Conservation (phyloP, 2,888 invertebrate genomes). For the Polyommatus icarus region DNA sequence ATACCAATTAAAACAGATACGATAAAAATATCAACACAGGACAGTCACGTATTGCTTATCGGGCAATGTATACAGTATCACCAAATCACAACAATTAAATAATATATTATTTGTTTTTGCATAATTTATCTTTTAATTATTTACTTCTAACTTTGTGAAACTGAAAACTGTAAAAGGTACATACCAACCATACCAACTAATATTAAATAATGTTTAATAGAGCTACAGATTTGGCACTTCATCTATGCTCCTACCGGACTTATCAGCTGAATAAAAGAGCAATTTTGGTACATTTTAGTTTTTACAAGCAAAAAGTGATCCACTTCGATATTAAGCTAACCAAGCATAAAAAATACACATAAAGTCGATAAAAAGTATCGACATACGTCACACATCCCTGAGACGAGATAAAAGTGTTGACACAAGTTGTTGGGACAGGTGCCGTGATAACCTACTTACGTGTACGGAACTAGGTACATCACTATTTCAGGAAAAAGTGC, state of each 20-base stretch:
- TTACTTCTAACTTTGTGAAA: not conserved
- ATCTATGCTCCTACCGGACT: no score
- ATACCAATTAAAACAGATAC: not conserved
- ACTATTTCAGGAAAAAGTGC: not conserved
- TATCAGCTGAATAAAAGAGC: no score
- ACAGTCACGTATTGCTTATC: not conserved
- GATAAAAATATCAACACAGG: not conserved
- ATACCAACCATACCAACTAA: no score
- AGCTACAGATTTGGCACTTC: no score
- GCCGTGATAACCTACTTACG: conserved; percentile 28
- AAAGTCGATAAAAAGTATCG: conserved; percentile 17
- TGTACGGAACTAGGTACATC: not conserved
- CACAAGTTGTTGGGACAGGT: conserved; percentile 28
- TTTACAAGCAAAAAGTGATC: no score
- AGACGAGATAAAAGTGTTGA: conserved; percentile 4
- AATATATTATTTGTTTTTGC: not conserved
- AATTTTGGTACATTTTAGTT: no score
- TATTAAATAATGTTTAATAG: no score
- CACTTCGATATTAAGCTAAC: no score
- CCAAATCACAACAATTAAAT: not conserved
- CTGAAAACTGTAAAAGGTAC: not conserved
- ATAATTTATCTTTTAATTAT: not conserved
- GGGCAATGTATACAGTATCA: not conserved
- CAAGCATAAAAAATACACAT: no score
- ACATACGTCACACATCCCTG: conserved; percentile 19